Base-by-base conservation (phyloP, 2,113 vertebrate genomes). In the Dasyurus viverrinus region DNA sequence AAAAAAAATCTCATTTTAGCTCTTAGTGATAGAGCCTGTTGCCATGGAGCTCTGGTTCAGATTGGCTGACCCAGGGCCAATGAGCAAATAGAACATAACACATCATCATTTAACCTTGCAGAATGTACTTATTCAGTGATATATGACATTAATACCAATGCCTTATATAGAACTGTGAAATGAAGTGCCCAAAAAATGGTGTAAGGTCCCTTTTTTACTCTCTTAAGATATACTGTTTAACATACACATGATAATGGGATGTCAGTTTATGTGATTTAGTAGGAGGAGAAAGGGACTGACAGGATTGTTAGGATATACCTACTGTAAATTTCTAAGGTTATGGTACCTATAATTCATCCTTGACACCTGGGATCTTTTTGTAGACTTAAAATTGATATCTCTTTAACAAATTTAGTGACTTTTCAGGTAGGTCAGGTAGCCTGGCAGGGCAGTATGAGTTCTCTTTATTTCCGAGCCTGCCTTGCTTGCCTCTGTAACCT, bases 1-100 rank as follows among this genome's bases (percentile, higher is more conserved):
- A 52, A 57, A 84, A 46, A 97, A 97, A 98, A 98, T 98, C 97
- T 98, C 97, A 97, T 98, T 98, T 97, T 76, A 98, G 99, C 99
- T 98, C 99, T 98, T 99, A 98, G 99, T 98, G 98, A 99, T 98
- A 99, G 98, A 99, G 98, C 98, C 96, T 98, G 99, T 99, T 99
- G 99, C 99, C 98, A 99, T 99, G 99, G 99, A 99, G 98, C 98
- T 98, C 98, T 54, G 97, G 92, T 98, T 98, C 98, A 97, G 95
- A 99, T 99, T 99, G 99, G 99, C 91, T 97, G 98, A 98, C 97
- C 94, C 90, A 60, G 94, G 97, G 97, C 99, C 99, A 99, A 99
- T 99, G 96, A 98, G 97, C 97, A 97, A 97, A 96, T 98, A 55
- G 98, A 92, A 95, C 0, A 27, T 12, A 50, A 90, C 96, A 97